These are phyloP conservation scores for Pristionchus arcanus DNA, from an alignment of 2,888 invertebrate genomes.

Conservation along the genomic window DNA sequence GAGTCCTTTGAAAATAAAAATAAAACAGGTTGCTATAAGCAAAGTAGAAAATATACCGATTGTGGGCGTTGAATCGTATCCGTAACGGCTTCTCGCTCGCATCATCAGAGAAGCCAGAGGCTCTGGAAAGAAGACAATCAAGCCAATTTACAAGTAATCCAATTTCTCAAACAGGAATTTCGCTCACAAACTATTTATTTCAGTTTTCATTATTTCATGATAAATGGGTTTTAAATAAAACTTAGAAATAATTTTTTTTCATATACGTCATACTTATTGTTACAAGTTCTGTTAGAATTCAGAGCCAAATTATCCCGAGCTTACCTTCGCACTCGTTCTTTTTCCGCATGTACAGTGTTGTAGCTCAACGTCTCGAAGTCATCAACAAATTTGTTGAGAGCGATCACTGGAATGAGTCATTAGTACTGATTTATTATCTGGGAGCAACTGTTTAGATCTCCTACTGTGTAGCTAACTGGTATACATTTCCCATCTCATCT, in stretches of 20 bases:
- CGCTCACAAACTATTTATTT: background rate
- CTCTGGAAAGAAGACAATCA: conserved; percentile 40
- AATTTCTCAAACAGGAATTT: background rate
- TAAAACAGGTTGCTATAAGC: background rate
- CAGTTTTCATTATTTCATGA: no score
- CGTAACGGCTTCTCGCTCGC: conserved; percentile 60
- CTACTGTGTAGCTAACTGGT: background rate
- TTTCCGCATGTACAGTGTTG: conserved; percentile 57
- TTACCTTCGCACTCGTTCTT: conserved; percentile 43
- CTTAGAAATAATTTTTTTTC: no score
- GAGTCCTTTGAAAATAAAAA: background rate
- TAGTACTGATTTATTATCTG: conserved; percentile 31
- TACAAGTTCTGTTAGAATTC: background rate
- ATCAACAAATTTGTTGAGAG: conserved; percentile 76
- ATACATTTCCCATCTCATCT: background rate
- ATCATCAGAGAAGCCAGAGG: conserved; percentile 44
- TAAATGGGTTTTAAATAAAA: no score
- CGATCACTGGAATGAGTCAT: conserved; percentile 57
- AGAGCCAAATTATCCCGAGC: background rate
- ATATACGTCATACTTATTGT: no score
- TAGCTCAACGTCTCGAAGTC: conserved; percentile 76
- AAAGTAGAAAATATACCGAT: conserved; percentile 61
- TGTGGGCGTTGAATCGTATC: conserved; percentile 68
- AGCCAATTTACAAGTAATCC: background rate
- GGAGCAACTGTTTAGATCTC: conserved; percentile 2